Conservation (phyloP, 2,888 invertebrate species). For the Agonopterix subpropinquella region DNA sequence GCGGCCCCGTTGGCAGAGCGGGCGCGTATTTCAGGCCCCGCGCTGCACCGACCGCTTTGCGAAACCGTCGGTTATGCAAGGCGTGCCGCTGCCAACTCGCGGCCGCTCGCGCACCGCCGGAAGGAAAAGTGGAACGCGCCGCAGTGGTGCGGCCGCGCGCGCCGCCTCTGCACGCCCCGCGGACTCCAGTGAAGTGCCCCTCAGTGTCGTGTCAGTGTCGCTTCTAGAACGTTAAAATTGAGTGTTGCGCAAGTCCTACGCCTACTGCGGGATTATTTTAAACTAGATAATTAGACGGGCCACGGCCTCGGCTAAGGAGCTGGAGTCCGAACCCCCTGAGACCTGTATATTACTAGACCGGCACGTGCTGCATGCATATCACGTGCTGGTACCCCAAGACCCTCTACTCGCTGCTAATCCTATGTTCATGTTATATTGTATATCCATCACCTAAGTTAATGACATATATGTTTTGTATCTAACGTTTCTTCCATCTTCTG, state of each 20-base stretch:
- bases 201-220: slow-evolving; percentile 70
- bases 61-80: slow-evolving; percentile 74
- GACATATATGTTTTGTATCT: too few species aligned
- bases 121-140: slow-evolving; percentile 74
- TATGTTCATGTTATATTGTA: slow-evolving; percentile 24
- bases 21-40: slow-evolving; percentile 68
- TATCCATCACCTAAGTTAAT: too few species aligned
- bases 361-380: slow-evolving; percentile 9
- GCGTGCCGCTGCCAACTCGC: slow-evolving; percentile 72
- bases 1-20: slow-evolving; percentile 57
- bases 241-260: slow-evolving; percentile 67
- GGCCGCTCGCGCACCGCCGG: slow-evolving; percentile 58
- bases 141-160: slow-evolving; percentile 70
- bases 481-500: slow-evolving; percentile 3
- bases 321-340: slow-evolving; percentile 30
- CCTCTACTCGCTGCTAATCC: neutral
- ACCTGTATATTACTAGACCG: slow-evolving; percentile 5
- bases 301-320: slow-evolving; percentile 30
- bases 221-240: slow-evolving; percentile 67
- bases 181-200: slow-evolving; percentile 57
- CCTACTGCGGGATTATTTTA: slow-evolving; percentile 68
- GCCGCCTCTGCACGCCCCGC: slow-evolving; percentile 65
- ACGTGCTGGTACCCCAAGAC: slow-evolving; percentile 15
- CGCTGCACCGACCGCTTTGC: slow-evolving; percentile 71
- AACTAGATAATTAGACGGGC: slow-evolving; percentile 55